Conservation (phyloP, 2,797 vertebrate genomes). For the Cichlasoma orientale region DNA sequence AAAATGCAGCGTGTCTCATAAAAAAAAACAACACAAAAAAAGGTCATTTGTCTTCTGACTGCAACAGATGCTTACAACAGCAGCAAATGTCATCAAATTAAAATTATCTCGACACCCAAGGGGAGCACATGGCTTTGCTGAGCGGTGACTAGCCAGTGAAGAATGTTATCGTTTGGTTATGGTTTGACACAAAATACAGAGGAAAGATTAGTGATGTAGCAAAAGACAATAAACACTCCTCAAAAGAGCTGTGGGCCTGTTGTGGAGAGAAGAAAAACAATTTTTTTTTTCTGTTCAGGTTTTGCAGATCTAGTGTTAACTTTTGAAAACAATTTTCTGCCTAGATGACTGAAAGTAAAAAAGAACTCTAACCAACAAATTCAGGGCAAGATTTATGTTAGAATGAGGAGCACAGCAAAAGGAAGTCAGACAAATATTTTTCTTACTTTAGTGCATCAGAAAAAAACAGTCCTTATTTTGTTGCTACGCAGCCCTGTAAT, state of each 20-base stretch:
- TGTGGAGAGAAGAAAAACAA: background rate
- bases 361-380: background rate
- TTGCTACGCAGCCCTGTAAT: background rate
- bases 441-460: slow-evolving; percentile 5
- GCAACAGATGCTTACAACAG: slow-evolving; percentile 64
- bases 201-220: slow-evolving; percentile 4
- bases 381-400: background rate
- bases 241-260: background rate
- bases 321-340: background rate
- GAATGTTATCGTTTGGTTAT: slow-evolving; percentile 14
- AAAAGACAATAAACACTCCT: slow-evolving; percentile 4
- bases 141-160: slow-evolving; percentile 55
- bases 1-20: slow-evolving; percentile 45
- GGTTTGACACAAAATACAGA: slow-evolving; percentile 11
- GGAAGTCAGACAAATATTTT: background rate
- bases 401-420: background rate
- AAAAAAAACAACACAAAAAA: slow-evolving; percentile 38
- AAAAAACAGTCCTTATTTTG: slow-evolving; percentile 11
- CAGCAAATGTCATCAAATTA: slow-evolving; percentile 62
- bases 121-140: slow-evolving; percentile 45
- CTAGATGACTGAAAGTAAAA: background rate
- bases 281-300: slow-evolving; percentile 1
- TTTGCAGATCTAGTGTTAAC: background rate
- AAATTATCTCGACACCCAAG: slow-evolving; percentile 56
- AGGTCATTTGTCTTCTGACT: slow-evolving; percentile 58